These are phyloP conservation scores for Phoebastria nigripes DNA, from an alignment of 2,797 vertebrate genomes.

Conservation along the genomic window DNA sequence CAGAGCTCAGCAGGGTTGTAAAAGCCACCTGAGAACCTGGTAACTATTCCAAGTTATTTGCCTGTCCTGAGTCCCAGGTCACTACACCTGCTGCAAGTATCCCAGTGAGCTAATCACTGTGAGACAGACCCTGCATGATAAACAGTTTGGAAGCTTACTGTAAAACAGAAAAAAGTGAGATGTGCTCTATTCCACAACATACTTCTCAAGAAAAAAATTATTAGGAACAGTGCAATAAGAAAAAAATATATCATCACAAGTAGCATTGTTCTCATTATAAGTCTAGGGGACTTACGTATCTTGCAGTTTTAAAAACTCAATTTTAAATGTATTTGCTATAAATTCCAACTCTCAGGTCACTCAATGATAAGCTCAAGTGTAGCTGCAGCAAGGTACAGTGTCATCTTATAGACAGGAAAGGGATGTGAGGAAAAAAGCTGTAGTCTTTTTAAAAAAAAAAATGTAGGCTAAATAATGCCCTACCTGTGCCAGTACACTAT, in stretches of 20 bases:
- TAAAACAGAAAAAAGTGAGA: not conserved
- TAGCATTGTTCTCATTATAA: not conserved
- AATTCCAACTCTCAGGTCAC: not conserved
- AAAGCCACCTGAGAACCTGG: not conserved
- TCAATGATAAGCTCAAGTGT: rapidly evolving
- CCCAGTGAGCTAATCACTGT: not conserved
- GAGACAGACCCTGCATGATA: not conserved
- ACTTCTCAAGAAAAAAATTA: not conserved
- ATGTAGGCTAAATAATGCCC: not conserved
- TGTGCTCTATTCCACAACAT: not conserved
- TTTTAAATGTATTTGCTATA: not conserved
- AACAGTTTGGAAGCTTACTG: not conserved
- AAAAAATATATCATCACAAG: not conserved
- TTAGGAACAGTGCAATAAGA: not conserved
- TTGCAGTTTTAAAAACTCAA: not conserved
- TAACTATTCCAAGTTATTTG: not conserved
- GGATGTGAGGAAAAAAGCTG: not conserved
- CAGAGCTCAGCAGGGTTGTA: not conserved
- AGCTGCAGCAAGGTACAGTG: not conserved
- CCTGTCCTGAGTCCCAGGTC: not conserved
- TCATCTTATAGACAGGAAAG: not conserved
- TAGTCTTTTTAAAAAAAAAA: not conserved
- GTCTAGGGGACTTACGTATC: rapidly evolving
- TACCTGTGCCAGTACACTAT: not conserved
- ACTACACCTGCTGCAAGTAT: not conserved